Percentiles rank a stretch among this genome's conserved stretches.
These are phyloP conservation scores for Thryonomys swinderianus DNA, from an alignment of 2,113 vertebrate genomes.

Conservation along the genomic window DNA sequence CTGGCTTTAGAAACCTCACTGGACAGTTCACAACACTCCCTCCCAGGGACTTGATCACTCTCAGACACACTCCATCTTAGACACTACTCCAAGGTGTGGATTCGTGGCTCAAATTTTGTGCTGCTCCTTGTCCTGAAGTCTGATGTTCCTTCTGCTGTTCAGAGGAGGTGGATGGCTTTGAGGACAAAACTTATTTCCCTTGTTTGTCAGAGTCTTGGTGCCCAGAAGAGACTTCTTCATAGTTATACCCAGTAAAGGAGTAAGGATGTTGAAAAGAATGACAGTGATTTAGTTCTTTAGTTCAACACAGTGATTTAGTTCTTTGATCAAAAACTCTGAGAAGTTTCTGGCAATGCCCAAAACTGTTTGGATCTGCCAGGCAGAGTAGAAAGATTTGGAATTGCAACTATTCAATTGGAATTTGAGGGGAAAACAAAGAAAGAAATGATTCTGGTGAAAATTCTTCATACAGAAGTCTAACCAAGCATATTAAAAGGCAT, in stretches of 20 bases:
- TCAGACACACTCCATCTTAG: background rate
- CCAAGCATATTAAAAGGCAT: constrained; percentile 78
- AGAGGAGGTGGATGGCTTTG: background rate
- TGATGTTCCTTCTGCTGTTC: background rate
- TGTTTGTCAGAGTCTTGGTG: background rate
- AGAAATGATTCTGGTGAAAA: constrained; percentile 54
- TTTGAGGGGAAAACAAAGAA: constrained; percentile 76
- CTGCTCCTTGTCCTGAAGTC: background rate
- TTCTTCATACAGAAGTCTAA: constrained; percentile 64
- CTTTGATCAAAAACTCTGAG: constrained; percentile 52
- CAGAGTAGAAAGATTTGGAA: constrained; percentile 57
- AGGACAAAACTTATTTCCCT: constrained; percentile 22
- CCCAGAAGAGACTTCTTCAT: background rate
- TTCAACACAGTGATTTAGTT: constrained; percentile 4
- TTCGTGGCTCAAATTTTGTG: background rate
- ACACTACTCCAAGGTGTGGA: background rate
- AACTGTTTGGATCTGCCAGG: background rate
- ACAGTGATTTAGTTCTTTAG: too few species aligned
- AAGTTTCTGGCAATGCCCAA: constrained; percentile 37
- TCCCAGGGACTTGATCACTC: background rate
- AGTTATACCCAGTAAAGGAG: background rate
- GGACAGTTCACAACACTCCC: background rate
- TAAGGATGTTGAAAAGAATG: background rate
- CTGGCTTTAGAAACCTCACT: background rate
- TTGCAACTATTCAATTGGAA: constrained; percentile 67